Evolutionary conservation across 1,140 invertebrate genomes (phyloP).

Genomic region (Trachelipus rathkii): DNA sequence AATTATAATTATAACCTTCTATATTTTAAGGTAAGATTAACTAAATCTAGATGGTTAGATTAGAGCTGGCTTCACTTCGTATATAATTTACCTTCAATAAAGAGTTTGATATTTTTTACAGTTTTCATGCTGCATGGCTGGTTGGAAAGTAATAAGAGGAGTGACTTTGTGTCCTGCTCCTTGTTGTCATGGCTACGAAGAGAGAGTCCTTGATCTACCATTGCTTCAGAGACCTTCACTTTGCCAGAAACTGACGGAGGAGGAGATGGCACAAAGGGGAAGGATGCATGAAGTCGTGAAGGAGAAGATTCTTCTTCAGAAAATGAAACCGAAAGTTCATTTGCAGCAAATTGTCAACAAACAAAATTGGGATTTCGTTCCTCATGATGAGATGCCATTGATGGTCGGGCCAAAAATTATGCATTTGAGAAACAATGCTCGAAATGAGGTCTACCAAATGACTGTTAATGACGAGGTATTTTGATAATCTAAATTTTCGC

Average conservation of each 20-base stretch:
- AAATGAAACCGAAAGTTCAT: background rate
- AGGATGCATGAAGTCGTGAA: background rate
- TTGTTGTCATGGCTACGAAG: slow-evolving; percentile 39
- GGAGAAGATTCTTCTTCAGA: background rate
- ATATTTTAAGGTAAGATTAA: too few species aligned
- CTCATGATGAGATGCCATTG: too few species aligned
- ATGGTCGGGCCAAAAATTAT: too few species aligned
- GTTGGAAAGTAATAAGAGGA: slow-evolving; percentile 38
- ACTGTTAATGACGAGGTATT: too few species aligned
- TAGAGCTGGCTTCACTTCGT: too few species aligned
- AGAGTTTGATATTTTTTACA: background rate
- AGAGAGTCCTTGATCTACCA: slow-evolving; percentile 28
- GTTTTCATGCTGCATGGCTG: slow-evolving; percentile 42
- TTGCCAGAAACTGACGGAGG: slow-evolving; percentile 37
- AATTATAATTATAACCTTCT: too few species aligned
- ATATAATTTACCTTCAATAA: too few species aligned
- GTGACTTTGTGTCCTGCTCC: slow-evolving; percentile 34
- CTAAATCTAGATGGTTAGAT: too few species aligned
- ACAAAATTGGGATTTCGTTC: background rate
- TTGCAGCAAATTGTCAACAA: background rate
- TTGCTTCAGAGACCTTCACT: slow-evolving; percentile 29
- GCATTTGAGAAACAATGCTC: too few species aligned
- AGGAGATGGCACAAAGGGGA: slow-evolving; percentile 26
- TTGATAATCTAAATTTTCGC: too few species aligned
- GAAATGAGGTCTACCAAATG: too few species aligned